Percentiles rank a stretch among this genome's conserved stretches.
phyloP scores from a whole-genome alignment of 2,113 vertebrate genomes.

The Glaucidium brasilianum region DNA sequence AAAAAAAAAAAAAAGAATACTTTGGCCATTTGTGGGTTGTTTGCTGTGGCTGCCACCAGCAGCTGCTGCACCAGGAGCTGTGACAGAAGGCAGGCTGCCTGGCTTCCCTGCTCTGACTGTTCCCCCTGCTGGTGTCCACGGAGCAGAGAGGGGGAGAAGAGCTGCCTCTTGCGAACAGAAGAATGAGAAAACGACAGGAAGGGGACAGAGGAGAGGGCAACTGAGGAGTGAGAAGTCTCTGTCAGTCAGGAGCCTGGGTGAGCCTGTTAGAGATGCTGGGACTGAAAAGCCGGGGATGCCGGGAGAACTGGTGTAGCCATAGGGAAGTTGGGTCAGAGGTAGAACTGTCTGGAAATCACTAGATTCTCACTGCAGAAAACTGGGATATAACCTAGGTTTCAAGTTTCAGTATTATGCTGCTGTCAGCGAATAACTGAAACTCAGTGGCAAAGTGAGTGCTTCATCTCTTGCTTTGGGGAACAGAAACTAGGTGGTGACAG shows the following conservation, averaged over 20 bases:
- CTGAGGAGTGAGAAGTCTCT: background rate
- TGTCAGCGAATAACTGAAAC: background rate
- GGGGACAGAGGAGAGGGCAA: background rate
- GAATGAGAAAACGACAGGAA: background rate
- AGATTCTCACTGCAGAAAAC: background rate
- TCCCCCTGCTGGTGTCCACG: background rate
- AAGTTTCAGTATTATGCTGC: background rate
- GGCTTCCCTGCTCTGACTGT: background rate
- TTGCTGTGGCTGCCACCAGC: background rate
- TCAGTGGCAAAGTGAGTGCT: background rate
- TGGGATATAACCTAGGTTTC: background rate
- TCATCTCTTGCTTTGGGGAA: background rate
- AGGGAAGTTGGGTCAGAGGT: background rate
- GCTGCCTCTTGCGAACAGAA: accelerated
- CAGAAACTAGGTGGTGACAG: background rate
- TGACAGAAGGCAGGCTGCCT: background rate
- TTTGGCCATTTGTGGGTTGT: background rate
- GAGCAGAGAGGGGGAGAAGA: background rate
- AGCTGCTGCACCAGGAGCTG: background rate
- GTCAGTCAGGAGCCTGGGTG: background rate
- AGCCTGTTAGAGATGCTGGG: background rate
- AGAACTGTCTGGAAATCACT: background rate
- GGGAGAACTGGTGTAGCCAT: accelerated
- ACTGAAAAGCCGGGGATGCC: background rate
- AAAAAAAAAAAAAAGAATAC: too few species aligned